Evolutionary conservation across 2,888 invertebrate genomes (phyloP).

Genomic region (Eustalomyia histrio): DNA sequence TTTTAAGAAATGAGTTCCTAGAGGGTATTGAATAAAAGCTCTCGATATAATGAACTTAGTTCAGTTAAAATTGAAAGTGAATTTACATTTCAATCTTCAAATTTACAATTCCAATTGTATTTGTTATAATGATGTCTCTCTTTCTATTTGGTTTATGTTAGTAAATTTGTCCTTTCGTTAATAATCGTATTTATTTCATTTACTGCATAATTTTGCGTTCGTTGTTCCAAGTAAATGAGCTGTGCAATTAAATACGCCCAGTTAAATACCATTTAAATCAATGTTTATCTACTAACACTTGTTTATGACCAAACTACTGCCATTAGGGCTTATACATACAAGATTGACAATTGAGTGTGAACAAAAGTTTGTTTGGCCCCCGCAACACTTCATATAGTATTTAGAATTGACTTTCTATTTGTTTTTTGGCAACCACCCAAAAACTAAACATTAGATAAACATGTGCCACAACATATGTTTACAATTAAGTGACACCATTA

Average conservation of each 20-base stretch:
- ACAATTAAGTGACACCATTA: constrained; percentile 67
- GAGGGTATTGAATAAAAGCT: too few species aligned
- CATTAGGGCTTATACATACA: constrained; percentile 37
- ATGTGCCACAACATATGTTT: constrained; percentile 70
- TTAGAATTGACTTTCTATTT: constrained; percentile 15
- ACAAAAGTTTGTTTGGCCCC: constrained; percentile 71
- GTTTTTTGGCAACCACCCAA: not conserved
- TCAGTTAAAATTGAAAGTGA: too few species aligned
- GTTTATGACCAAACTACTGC: constrained; percentile 22
- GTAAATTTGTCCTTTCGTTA: too few species aligned
- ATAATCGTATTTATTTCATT: too few species aligned
- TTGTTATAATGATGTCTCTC: too few species aligned
- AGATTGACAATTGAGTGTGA: constrained; percentile 75
- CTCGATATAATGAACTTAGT: too few species aligned
- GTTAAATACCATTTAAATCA: constrained; percentile 74
- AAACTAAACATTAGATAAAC: constrained; percentile 56
- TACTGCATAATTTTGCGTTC: too few species aligned
- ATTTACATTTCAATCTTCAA: too few species aligned
- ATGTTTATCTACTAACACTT: constrained; percentile 59
- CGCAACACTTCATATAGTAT: constrained; percentile 24
- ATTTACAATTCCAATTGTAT: too few species aligned
- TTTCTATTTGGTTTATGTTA: too few species aligned
- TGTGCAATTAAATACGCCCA: constrained; percentile 72
- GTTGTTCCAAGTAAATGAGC: constrained; percentile 34
- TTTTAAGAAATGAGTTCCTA: too few species aligned